These are phyloP conservation scores for Myxocyprinus asiaticus DNA, from an alignment of 2,113 vertebrate species.

Conservation along the genomic window DNA sequence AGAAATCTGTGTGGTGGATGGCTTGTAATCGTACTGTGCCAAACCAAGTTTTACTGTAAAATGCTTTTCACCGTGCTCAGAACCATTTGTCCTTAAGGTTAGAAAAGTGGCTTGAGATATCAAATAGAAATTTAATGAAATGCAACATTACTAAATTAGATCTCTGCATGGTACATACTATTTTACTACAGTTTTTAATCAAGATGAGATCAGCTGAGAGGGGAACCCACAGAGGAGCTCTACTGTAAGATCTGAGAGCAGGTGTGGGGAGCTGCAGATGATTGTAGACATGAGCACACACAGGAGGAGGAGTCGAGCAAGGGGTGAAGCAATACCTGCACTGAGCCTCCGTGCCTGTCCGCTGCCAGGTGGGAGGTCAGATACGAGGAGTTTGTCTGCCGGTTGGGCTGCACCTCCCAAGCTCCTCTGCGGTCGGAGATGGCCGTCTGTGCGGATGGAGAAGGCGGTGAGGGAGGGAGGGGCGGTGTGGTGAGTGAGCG, in stretches of 20 bases:
- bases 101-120: too few relatives aligned
- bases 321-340: constrained; percentile 86
- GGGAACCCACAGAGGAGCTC: neutral
- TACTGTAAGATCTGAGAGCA: too few relatives aligned
- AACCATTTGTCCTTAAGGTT: too few relatives aligned
- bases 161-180: too few relatives aligned
- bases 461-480: constrained; percentile 49
- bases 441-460: constrained; percentile 80
- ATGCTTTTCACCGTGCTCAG: too few relatives aligned
- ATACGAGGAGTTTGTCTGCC: constrained; percentile 96
- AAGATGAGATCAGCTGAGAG: neutral
- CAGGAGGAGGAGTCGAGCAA: constrained; percentile 21
- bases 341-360: constrained; percentile 98
- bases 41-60: too few relatives aligned
- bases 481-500: constrained; percentile 45
- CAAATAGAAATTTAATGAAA: too few relatives aligned
- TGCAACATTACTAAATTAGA: neutral
- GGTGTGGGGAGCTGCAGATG: too few relatives aligned
- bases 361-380: constrained; percentile 96
- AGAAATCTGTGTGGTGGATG: too few relatives aligned
- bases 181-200: too few relatives aligned
- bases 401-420: constrained; percentile 94
- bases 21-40: too few relatives aligned
- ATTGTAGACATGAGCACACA: neutral
- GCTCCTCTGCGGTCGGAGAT: constrained; percentile 94